Base-by-base conservation (phyloP, 2,797 vertebrate species). In the Cetoscarus ocellatus region DNA sequence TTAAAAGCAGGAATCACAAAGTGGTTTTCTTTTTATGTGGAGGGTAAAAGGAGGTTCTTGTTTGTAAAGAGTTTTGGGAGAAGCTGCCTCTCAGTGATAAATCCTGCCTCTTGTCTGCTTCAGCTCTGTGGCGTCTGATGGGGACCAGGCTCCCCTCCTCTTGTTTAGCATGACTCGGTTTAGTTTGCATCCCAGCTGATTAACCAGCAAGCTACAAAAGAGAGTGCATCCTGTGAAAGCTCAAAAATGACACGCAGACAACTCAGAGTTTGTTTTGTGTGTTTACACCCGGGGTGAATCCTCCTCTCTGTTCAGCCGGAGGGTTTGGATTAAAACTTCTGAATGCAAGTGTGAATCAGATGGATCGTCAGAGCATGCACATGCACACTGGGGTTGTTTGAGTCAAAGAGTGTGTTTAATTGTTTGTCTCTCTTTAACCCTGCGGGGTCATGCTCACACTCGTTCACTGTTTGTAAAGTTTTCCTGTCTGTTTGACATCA, bases 21-120 rank as follows among this genome's bases (percentile, higher is more conserved):
- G 14, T 13, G 0, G 2, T 51, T 49, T 19, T 39, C 5, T 73
- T 39, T 61, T 47, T 64, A 63, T 9, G 34, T 44, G 15, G 63
- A 67, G 34, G 43, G 12, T 18, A 10, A 9, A 48, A 66, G 68
- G 56, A 78, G 61, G 73, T 66, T 85, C 72, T 61, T 18, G 58
- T 50, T 66, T 66, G 77, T 78, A 43, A 43, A 64, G 50, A 19
- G 57, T 43, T 56, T 42, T 27, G 14, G 38, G 54, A 42, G 70
- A 48, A 69, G 56, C 79, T 82, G 71, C 59, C 68, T 15, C 43
- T 62, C 14, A 1, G 49, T 51, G 85, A 84, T 69, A 64, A 75
- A 34, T 15, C 49, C 55, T 59, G 69, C 66, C 67, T 77, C 62
- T 63, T 0, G 42, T 73, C 56, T 61, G 51, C 43, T 57, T 52